A percentile compares a stretch with the other conserved stretches of the same genome.
These are phyloP conservation scores for Hyles euphorbiae DNA, from an alignment of 1,140 invertebrate genomes.

Conservation along the genomic window DNA sequence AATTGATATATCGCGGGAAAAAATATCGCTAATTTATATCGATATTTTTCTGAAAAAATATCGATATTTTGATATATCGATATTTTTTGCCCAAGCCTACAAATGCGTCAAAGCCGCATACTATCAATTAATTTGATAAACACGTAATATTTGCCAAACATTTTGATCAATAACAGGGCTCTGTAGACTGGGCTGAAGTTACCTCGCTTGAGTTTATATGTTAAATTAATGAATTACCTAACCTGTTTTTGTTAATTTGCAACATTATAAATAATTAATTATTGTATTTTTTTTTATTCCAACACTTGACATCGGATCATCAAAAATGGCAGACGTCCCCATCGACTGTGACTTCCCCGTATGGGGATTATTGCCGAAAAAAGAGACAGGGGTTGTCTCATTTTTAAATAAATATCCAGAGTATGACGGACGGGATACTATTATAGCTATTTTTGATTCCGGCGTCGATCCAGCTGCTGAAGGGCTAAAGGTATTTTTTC, in stretches of 20 bases:
- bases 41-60: too few species aligned
- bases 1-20: too few species aligned
- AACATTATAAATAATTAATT: neutral
- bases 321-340: constrained; percentile 78
- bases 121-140: too few species aligned
- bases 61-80: too few species aligned
- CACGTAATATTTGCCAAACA: too few species aligned
- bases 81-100: too few species aligned
- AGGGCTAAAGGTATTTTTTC: constrained; percentile 89
- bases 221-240: too few species aligned
- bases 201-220: too few species aligned
- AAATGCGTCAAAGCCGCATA: too few species aligned
- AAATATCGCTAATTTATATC: too few species aligned
- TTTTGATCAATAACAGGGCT: too few species aligned
- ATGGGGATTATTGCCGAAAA: constrained; percentile 93
- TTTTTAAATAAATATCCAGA: constrained; percentile 94
- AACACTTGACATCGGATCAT: constrained; percentile 50
- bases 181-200: too few species aligned
- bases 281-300: neutral
- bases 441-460: constrained; percentile 97
- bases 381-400: constrained; percentile 92
- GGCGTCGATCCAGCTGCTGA: constrained; percentile 97
- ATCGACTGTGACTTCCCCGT: constrained; percentile 87
- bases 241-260: neutral
- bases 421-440: constrained; percentile 93